Evolutionary conservation across 1,140 invertebrate species (phyloP).

Genomic region (Parapsyche elsis): DNA sequence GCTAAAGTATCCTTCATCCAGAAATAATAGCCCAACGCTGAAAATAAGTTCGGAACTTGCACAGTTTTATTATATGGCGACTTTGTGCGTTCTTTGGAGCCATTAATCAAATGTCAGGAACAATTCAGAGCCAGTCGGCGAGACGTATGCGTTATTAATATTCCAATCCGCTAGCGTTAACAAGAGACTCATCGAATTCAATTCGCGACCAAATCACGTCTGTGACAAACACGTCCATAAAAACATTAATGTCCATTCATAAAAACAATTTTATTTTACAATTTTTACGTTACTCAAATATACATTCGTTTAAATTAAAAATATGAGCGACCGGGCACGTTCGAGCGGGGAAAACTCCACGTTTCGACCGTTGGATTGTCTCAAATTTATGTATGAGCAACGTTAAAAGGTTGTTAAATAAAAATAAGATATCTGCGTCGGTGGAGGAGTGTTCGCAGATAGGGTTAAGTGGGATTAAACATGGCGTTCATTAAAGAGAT

Average conservation of each 20-base stretch:
- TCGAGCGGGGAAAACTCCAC: no score
- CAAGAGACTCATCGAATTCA: slow-evolving; percentile 37
- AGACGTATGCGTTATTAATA: slow-evolving; percentile 42
- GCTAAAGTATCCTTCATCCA: neutral
- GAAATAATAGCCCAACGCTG: slow-evolving; percentile 13
- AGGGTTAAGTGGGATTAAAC: slow-evolving; percentile 57
- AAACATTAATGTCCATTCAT: no score
- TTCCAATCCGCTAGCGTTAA: slow-evolving; percentile 39
- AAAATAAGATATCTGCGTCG: neutral
- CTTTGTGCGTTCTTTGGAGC: neutral
- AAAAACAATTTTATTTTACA: no score
- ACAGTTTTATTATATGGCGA: neutral
- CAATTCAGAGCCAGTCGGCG: slow-evolving; percentile 24
- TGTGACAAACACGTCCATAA: neutral
- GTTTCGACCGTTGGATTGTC: no score
- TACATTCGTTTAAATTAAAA: no score
- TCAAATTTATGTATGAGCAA: no score
- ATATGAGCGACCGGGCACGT: no score
- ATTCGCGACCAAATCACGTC: slow-evolving; percentile 29
- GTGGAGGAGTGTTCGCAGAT: slow-evolving; percentile 26
- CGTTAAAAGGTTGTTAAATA: neutral
- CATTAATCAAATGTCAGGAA: slow-evolving; percentile 40
- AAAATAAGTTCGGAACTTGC: slow-evolving; percentile 15
- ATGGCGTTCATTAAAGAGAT: slow-evolving; percentile 54
- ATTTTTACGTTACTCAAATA: no score